phyloP scores from a whole-genome alignment of 2,113 vertebrate genomes.

The Holacanthus passer region DNA sequence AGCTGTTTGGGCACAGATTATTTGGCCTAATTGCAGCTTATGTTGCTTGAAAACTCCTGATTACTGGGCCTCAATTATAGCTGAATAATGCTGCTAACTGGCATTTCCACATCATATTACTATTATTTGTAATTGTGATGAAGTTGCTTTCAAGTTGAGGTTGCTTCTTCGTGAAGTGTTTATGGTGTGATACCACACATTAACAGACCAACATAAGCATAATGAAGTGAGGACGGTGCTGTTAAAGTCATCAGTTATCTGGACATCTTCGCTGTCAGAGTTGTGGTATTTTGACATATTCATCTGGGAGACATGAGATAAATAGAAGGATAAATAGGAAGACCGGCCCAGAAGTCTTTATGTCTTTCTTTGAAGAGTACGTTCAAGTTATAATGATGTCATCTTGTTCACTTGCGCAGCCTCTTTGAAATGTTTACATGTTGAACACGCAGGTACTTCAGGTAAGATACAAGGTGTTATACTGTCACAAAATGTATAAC shows the following conservation, averaged over 20 bases:
- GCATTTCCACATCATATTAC: not conserved
- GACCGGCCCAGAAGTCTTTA: not conserved
- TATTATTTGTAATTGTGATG: not conserved
- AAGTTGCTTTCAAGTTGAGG: not conserved
- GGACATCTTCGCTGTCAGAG: not conserved
- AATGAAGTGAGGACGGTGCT: not conserved
- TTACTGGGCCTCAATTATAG: not conserved
- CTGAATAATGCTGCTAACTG: constrained; percentile 19
- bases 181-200: not conserved
- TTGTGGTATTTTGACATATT: not conserved
- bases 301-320: not conserved
- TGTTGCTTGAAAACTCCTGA: constrained; percentile 32
- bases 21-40: constrained; percentile 32
- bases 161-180: not conserved
- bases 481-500: constrained; percentile 44
- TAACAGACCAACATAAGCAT: not conserved
- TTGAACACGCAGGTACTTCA: constrained; percentile 30
- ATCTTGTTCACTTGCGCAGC: constrained; percentile 33
- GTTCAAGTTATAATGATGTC: not conserved
- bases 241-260: not conserved
- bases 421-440: constrained; percentile 34
- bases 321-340: not conserved
- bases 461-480: constrained; percentile 35
- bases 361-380: not conserved
- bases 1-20: constrained; percentile 30